A percentile compares a stretch with the other conserved stretches of the same genome.
phyloP scores from a whole-genome alignment of 2,888 invertebrate genomes.

The Glyphotaelius pellucidus region DNA sequence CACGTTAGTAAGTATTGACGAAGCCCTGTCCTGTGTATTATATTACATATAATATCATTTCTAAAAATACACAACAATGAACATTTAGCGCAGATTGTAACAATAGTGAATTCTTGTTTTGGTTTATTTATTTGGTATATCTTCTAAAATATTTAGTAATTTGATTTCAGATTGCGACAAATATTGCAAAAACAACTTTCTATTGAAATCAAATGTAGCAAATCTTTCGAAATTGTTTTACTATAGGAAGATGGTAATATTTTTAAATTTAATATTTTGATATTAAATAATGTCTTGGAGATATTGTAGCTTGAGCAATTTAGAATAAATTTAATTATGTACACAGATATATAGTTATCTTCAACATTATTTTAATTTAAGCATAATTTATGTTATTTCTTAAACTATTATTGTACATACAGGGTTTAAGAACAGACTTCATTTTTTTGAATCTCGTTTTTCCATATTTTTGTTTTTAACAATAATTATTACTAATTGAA shows the following conservation, averaged over 20 bases:
- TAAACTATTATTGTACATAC: slow-evolving; percentile 23
- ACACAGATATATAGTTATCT: not conserved
- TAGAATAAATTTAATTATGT: not conserved
- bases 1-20: not conserved
- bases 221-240: not conserved
- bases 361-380: slow-evolving; percentile 3
- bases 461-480: slow-evolving; percentile 8
- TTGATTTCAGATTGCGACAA: not conserved
- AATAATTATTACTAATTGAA: not conserved
- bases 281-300: not conserved
- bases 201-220: not conserved
- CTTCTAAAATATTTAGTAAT: not conserved
- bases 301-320: not conserved
- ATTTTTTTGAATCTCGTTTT: slow-evolving; percentile 16
- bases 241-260: not conserved
- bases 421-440: slow-evolving; percentile 24
- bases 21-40: not conserved
- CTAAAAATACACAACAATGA: not conserved
- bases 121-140: not conserved
- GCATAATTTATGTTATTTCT: slow-evolving; percentile 17
- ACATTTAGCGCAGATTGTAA: not conserved
- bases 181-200: not conserved
- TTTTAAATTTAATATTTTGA: not conserved
- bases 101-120: not conserved
- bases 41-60: not conserved